Conservation (phyloP, 2,113 vertebrate species). For the Coptodon rendalli region DNA sequence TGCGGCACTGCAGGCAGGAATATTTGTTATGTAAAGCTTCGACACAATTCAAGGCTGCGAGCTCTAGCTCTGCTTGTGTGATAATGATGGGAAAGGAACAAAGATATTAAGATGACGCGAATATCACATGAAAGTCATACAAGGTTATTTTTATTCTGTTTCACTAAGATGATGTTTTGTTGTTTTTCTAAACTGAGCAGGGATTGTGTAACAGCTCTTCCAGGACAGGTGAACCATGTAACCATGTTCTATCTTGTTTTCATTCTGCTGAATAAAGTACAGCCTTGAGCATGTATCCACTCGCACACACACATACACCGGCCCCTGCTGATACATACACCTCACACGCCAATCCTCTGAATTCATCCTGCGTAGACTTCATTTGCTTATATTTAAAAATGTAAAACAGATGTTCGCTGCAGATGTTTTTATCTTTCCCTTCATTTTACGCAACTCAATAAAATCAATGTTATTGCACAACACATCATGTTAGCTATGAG, state of each 20-base stretch:
- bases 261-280: conserved; percentile 29
- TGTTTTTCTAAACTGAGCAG: background rate
- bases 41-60: background rate
- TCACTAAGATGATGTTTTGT: background rate
- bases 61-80: background rate
- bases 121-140: background rate
- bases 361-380: background rate
- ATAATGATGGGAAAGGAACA: background rate
- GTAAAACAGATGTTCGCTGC: background rate
- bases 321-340: background rate
- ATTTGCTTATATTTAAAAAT: background rate
- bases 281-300: conserved; percentile 28
- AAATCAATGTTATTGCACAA: conserved; percentile 35
- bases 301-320: background rate
- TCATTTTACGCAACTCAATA: background rate
- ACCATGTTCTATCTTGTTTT: conserved; percentile 55
- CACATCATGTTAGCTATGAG: background rate
- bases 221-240: conserved; percentile 52
- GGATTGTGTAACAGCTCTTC: conserved; percentile 48
- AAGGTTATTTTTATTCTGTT: background rate
- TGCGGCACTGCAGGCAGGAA: background rate
- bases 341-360: background rate
- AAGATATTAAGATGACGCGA: background rate
- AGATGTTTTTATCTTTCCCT: background rate
- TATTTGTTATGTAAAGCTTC: background rate